Conservation (phyloP, 2,113 vertebrate species). For the Chlamydotis undulata region DNA sequence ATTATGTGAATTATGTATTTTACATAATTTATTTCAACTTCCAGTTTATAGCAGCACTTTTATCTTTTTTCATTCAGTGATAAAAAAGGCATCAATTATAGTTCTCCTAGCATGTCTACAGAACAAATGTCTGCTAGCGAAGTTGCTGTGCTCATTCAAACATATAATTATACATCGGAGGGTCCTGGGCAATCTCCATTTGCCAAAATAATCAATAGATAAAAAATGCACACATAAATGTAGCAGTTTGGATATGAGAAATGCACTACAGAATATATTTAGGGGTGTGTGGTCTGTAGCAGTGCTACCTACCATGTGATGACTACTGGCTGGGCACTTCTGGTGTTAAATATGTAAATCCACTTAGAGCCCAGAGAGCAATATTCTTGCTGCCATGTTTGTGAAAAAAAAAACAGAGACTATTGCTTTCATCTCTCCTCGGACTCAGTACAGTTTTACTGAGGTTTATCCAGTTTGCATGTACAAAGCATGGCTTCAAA, state of each 20-base stretch:
- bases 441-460: background rate
- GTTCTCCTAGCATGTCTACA: constrained; percentile 29
- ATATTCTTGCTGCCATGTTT: background rate
- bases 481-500: background rate
- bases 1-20: constrained; percentile 64
- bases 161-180: constrained; percentile 30
- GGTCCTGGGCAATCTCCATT: constrained; percentile 18
- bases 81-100: constrained; percentile 60
- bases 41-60: constrained; percentile 42
- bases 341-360: background rate
- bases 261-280: background rate
- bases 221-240: background rate
- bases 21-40: constrained; percentile 63
- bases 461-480: background rate
- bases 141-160: constrained; percentile 55
- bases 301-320: background rate
- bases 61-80: constrained; percentile 52
- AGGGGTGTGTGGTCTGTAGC: background rate
- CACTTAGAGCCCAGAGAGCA: background rate
- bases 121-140: constrained; percentile 46
- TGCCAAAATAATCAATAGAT: constrained; percentile 34
- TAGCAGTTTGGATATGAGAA: background rate
- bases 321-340: background rate
- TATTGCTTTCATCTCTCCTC: background rate
- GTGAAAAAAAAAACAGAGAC: background rate